Evolutionary conservation across 2,113 vertebrate species (phyloP).

Genomic region (Amphilophus citrinellus): DNA sequence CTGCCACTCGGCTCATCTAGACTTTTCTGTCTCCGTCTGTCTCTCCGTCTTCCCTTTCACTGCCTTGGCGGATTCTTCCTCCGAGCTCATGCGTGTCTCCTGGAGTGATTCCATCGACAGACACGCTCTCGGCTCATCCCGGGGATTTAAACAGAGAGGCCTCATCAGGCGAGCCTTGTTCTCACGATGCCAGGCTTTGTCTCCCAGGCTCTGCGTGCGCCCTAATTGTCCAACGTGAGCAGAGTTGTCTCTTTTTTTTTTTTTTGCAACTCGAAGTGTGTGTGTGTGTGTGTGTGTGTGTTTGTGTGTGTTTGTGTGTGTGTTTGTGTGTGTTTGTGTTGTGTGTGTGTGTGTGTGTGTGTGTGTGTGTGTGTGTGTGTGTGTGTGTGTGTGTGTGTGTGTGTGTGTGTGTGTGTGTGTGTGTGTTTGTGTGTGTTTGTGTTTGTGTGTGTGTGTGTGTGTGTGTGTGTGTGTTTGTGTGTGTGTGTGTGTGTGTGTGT

Average conservation of each 20-base stretch:
- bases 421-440: slow-evolving; percentile 15
- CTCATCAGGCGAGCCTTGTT: slow-evolving; percentile 63
- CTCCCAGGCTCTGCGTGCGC: slow-evolving; percentile 34
- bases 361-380: background rate
- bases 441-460: slow-evolving; percentile 20
- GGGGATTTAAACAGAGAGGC: slow-evolving; percentile 60
- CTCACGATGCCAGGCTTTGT: slow-evolving; percentile 57
- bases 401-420: background rate
- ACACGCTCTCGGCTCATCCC: slow-evolving; percentile 52
- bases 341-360: background rate
- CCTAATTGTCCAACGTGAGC: slow-evolving; percentile 53
- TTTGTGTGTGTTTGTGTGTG: slow-evolving; percentile 19
- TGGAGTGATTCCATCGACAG: slow-evolving; percentile 54
- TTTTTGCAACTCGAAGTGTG: slow-evolving; percentile 26
- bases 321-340: slow-evolving; percentile 21
- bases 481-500: background rate
- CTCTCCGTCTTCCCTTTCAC: slow-evolving; percentile 24
- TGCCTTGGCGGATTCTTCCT: slow-evolving; percentile 34
- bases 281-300: background rate
- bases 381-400: slow-evolving; percentile 6
- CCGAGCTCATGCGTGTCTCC: slow-evolving; percentile 38
- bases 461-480: slow-evolving; percentile 10
- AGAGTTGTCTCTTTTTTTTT: slow-evolving; percentile 12
- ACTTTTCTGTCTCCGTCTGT: slow-evolving; percentile 16
- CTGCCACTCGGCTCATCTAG: slow-evolving; percentile 14